These are phyloP conservation scores for Branchipolynoe longqiensis DNA, from an alignment of 2,888 invertebrate genomes.

Conservation along the genomic window DNA sequence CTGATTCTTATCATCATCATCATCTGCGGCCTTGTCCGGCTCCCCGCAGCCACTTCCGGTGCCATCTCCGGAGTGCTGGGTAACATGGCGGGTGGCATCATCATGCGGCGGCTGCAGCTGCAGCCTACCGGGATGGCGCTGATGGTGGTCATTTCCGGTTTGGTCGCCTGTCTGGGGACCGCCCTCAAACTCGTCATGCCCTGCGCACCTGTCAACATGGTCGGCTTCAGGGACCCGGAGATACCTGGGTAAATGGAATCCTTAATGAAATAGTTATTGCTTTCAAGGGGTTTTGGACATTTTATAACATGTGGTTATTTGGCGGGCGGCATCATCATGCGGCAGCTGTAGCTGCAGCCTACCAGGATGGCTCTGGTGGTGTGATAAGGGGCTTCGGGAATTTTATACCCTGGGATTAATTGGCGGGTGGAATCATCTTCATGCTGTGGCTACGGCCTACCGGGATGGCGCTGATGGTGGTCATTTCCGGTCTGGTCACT, in stretches of 20 bases:
- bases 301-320: too few relatives aligned
- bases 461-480: conserved; percentile 50
- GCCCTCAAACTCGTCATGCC: conserved; percentile 59
- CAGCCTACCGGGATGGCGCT: conserved; percentile 38
- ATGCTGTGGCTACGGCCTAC: conserved; percentile 58
- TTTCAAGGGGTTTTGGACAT: too few relatives aligned
- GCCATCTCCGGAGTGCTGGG: conserved; percentile 58
- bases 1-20: too few relatives aligned
- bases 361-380: conserved; percentile 49
- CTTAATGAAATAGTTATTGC: too few relatives aligned
- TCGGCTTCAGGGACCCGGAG: conserved; percentile 54
- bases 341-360: conserved; percentile 59
- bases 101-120: conserved; percentile 62
- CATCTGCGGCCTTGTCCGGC: not conserved
- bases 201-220: conserved; percentile 66
- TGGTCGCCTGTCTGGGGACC: conserved; percentile 41
- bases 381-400: too few relatives aligned
- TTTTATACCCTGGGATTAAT: too few relatives aligned
- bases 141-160: conserved; percentile 50
- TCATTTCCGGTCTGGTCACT: conserved; percentile 23
- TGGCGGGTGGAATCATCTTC: conserved; percentile 63
- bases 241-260: conserved; percentile 49
- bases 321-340: conserved; percentile 62
- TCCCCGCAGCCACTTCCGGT: conserved; percentile 61
- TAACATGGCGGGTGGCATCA: conserved; percentile 61